phyloP scores from a whole-genome alignment of 2,113 vertebrate species.

The Sander vitreus region DNA sequence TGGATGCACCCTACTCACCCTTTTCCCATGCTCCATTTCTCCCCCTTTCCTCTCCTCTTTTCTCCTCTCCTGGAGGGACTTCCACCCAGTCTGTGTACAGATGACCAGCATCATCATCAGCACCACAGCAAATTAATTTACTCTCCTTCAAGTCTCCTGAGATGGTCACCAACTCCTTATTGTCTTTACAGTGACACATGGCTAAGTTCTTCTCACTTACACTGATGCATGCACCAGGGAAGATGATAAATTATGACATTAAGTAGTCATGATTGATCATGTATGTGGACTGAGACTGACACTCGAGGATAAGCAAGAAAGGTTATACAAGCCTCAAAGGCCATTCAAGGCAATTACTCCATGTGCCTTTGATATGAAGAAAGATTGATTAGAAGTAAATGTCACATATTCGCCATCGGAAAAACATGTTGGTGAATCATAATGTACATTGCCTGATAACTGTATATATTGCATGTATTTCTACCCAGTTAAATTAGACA shows the following conservation, averaged over 20 bases:
- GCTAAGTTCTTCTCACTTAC: slow-evolving; percentile 50
- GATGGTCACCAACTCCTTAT: slow-evolving; percentile 46
- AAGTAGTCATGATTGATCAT: slow-evolving; percentile 35
- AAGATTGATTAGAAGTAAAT: slow-evolving; percentile 52
- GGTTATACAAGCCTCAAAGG: slow-evolving; percentile 20
- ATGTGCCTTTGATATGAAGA: slow-evolving; percentile 40
- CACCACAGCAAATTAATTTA: slow-evolving; percentile 65
- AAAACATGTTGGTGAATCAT: slow-evolving; percentile 24
- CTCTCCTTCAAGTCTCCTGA: slow-evolving; percentile 50
- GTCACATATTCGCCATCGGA: slow-evolving; percentile 20
- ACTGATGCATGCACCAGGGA: slow-evolving; percentile 48
- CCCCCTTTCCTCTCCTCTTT: slow-evolving; percentile 43
- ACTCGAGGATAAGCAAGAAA: background rate
- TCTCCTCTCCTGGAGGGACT: slow-evolving; percentile 54
- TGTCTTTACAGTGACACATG: slow-evolving; percentile 52
- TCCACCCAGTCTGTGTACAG: slow-evolving; percentile 59
- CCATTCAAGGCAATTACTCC: slow-evolving; percentile 32
- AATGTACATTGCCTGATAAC: background rate
- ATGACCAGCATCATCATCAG: slow-evolving; percentile 72
- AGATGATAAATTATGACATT: slow-evolving; percentile 36
- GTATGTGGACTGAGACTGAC: slow-evolving; percentile 23
- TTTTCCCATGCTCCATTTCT: slow-evolving; percentile 70
- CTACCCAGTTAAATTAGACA: background rate
- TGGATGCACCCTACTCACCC: slow-evolving; percentile 34
- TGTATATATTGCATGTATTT: background rate